phyloP scores from a whole-genome alignment of 1,140 invertebrate species.

The Panonychus citri region DNA sequence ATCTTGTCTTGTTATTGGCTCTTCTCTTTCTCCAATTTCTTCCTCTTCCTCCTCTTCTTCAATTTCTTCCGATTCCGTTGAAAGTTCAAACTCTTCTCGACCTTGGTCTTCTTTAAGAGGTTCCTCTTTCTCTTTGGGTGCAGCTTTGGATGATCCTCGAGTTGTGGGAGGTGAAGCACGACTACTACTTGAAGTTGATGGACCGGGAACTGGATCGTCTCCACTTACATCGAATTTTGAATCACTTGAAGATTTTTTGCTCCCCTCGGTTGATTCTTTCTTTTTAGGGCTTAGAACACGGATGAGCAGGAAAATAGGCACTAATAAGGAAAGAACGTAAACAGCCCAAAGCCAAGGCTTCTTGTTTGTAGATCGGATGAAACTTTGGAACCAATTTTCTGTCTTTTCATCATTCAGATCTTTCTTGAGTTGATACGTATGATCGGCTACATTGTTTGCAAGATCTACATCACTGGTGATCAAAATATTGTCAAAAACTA shows the following conservation, averaged over 20 bases:
- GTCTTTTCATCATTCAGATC: conserved; percentile 48
- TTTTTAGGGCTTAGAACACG: conserved; percentile 18
- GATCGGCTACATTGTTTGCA: conserved; percentile 51
- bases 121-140: too few species aligned
- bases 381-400: conserved; percentile 49
- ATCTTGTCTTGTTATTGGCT: conserved; percentile 4
- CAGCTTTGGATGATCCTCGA: conserved; percentile 17
- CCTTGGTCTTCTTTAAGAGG: background rate
- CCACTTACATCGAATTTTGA: background rate
- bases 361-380: conserved; percentile 56
- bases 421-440: conserved; percentile 63
- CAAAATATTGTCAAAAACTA: conserved; percentile 85
- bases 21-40: conserved; percentile 7
- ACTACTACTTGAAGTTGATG: background rate
- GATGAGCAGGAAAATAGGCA: conserved; percentile 53
- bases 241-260: conserved; percentile 22
- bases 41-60: conserved; percentile 17
- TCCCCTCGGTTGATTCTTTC: conserved; percentile 33
- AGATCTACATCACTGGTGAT: conserved; percentile 60
- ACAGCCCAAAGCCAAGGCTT: conserved; percentile 75
- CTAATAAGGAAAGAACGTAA: conserved; percentile 50
- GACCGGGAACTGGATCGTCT: background rate
- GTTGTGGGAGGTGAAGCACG: background rate
- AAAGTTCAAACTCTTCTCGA: background rate
- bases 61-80: conserved; percentile 22